Evolutionary conservation across 2,113 vertebrate species (phyloP).

Genomic region (Camarhynchus parvulus): DNA sequence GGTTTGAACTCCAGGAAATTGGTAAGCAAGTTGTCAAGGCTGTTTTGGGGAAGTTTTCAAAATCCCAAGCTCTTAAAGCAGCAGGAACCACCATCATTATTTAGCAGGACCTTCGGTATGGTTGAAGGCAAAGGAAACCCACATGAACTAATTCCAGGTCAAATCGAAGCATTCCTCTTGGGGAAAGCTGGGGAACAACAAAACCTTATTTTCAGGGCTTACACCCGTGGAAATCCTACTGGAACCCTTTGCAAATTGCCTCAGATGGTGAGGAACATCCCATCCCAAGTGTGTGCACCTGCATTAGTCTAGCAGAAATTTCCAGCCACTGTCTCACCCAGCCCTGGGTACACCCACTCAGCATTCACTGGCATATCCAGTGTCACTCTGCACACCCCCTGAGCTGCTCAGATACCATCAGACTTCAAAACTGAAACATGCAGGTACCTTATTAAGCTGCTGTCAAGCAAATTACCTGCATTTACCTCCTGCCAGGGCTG

Average conservation of each 20-base stretch:
- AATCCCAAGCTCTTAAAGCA: neutral
- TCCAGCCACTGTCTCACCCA: neutral
- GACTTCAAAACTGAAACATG: neutral
- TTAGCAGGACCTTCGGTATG: neutral
- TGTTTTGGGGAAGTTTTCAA: neutral
- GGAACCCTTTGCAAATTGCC: neutral
- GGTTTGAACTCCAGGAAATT: neutral
- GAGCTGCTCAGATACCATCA: neutral
- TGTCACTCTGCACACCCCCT: neutral
- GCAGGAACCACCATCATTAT: neutral
- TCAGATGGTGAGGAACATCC: neutral
- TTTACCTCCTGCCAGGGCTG: neutral
- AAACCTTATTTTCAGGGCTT: neutral
- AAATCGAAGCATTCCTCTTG: neutral
- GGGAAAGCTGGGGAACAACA: rapidly evolving
- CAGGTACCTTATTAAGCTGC: neutral
- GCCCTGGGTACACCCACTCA: neutral
- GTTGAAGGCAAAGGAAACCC: neutral
- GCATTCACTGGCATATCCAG: neutral
- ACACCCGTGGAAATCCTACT: neutral
- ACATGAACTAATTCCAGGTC: neutral
- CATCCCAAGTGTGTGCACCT: neutral
- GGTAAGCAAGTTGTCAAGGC: neutral
- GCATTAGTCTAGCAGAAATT: neutral
- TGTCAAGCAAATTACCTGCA: too few relatives aligned